These are phyloP conservation scores for Lobophora halterata DNA, from an alignment of 2,888 invertebrate species.

Conservation along the genomic window DNA sequence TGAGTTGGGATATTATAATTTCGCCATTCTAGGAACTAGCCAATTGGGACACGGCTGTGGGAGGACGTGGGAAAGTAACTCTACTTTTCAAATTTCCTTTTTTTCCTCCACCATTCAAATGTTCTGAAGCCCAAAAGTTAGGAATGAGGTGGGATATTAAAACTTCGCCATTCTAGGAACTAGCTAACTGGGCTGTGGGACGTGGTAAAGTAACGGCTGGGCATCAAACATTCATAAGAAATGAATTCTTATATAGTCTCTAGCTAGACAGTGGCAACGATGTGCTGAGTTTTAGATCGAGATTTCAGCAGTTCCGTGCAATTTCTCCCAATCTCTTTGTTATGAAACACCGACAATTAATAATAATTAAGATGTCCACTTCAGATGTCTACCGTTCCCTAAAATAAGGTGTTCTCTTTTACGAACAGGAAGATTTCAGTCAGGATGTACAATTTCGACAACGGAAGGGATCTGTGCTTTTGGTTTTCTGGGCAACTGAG, in stretches of 20 bases:
- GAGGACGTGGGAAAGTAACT: too few relatives aligned
- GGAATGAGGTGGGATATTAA: not conserved
- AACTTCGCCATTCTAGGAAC: conserved; percentile 5
- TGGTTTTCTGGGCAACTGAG: too few relatives aligned
- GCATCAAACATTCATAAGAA: conserved; percentile 29
- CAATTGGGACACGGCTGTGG: conserved; percentile 19
- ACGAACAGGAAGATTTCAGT: too few relatives aligned
- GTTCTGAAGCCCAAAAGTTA: not conserved
- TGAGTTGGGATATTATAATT: not conserved
- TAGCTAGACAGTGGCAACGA: not conserved
- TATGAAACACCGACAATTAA: too few relatives aligned
- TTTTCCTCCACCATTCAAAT: too few relatives aligned
- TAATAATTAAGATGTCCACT: too few relatives aligned
- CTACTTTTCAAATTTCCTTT: too few relatives aligned
- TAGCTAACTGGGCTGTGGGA: conserved; percentile 17
- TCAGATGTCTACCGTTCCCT: too few relatives aligned
- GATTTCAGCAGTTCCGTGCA: not conserved
- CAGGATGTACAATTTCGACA: too few relatives aligned
- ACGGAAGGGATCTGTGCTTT: too few relatives aligned
- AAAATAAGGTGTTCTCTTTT: too few relatives aligned
- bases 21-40: conserved; percentile 4
- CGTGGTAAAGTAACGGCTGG: conserved; percentile 19
- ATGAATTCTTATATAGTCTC: conserved; percentile 5
- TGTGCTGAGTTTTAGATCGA: conserved; percentile 1
- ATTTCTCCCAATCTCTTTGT: too few relatives aligned